Evolutionary conservation across 2,797 vertebrate genomes (phyloP).

Genomic region (Clarias laeviceps): DNA sequence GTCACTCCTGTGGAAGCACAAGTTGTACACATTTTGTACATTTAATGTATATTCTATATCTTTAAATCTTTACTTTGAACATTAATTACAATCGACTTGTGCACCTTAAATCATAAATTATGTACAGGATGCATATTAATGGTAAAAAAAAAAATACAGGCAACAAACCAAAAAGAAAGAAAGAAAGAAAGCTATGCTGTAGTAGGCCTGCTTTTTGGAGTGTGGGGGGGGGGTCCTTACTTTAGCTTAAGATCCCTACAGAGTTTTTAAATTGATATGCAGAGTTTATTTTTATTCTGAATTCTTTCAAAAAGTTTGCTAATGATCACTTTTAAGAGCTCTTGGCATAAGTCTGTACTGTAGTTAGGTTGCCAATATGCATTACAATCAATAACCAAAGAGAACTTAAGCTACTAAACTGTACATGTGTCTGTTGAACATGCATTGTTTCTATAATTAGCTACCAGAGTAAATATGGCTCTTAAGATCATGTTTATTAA

Average conservation of each 20-base stretch:
- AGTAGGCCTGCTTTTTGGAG: not conserved
- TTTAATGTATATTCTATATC: not conserved
- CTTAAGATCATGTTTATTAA: not conserved
- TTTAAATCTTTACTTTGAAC: not conserved
- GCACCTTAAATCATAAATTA: not conserved
- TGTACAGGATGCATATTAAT: not conserved
- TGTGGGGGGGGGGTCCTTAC: not conserved
- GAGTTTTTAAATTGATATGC: not conserved
- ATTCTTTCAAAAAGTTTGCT: too few relatives aligned
- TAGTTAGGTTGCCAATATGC: too few relatives aligned
- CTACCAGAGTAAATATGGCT: not conserved
- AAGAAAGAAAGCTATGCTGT: not conserved
- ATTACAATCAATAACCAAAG: too few relatives aligned
- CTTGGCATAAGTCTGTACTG: too few relatives aligned
- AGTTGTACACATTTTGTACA: not conserved
- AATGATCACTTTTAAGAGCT: not conserved
- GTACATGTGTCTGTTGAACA: too few relatives aligned
- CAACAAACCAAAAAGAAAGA: not conserved
- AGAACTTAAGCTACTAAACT: not conserved
- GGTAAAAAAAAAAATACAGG: not conserved
- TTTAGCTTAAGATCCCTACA: not conserved
- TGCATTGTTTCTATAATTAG: not conserved
- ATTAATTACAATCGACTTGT: too few relatives aligned
- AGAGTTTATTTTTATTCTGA: not conserved
- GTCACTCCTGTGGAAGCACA: not conserved